phyloP scores from a whole-genome alignment of 2,113 vertebrate species.

The Dipodomys merriami region DNA sequence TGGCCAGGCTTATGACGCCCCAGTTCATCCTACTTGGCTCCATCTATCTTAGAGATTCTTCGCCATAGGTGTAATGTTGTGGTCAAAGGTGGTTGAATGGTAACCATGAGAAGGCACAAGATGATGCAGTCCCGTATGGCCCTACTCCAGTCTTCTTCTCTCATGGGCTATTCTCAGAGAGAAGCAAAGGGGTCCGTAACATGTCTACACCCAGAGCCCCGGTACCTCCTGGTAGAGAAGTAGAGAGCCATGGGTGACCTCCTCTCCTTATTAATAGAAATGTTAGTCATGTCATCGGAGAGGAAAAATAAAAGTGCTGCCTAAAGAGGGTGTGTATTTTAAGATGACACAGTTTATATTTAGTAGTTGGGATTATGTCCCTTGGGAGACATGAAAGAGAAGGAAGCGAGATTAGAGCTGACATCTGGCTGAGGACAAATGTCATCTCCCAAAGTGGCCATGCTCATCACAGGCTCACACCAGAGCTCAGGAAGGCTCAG shows the following conservation, averaged over 20 bases:
- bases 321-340: constrained; percentile 72
- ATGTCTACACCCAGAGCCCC: neutral
- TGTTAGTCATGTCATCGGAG: constrained; percentile 68
- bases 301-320: constrained; percentile 60
- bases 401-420: constrained; percentile 63
- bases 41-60: neutral
- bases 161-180: neutral
- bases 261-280: constrained; percentile 74
- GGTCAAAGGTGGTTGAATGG: neutral
- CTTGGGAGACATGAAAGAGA: constrained; percentile 63
- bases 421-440: constrained; percentile 59
- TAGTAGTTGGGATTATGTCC: constrained; percentile 66
- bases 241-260: neutral
- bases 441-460: constrained; percentile 53
- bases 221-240: neutral
- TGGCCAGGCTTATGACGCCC: too few relatives aligned
- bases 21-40: neutral
- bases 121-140: fast-evolving
- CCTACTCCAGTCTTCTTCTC: neutral
- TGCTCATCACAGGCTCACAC: neutral
- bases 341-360: constrained; percentile 73
- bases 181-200: neutral
- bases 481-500: neutral
- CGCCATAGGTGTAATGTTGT: neutral
- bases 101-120: neutral